Evolutionary conservation across 2,113 vertebrate genomes (phyloP).

Genomic region (Lanius ludovicianus): DNA sequence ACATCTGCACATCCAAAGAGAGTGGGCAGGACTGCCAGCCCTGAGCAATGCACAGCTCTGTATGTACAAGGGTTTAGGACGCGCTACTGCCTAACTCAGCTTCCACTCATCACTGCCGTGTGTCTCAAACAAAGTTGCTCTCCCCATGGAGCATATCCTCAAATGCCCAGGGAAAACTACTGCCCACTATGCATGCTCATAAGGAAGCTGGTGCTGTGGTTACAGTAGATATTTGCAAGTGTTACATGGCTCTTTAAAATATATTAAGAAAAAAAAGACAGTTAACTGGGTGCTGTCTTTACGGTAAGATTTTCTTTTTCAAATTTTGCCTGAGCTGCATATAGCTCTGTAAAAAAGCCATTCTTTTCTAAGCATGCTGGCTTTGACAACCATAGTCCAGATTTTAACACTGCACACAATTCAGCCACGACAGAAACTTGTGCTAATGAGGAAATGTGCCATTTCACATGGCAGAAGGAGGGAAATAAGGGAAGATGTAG

Average conservation of each 20-base stretch:
- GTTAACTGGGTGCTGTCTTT: neutral
- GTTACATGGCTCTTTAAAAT: neutral
- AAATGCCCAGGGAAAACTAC: neutral
- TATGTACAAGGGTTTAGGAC: accelerated
- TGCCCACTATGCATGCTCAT: neutral
- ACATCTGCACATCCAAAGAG: neutral
- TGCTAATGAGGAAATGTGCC: neutral
- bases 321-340: neutral
- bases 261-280: neutral
- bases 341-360: neutral
- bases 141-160: neutral
- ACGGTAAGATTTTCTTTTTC: neutral
- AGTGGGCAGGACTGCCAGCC: neutral
- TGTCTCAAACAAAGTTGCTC: neutral
- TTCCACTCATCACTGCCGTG: neutral
- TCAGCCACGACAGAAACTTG: neutral
- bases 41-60: neutral
- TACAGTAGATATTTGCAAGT: neutral
- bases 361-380: neutral
- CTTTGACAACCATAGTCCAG: constrained; percentile 1
- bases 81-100: neutral
- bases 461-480: neutral
- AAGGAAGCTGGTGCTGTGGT: neutral
- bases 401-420: constrained; percentile 1
- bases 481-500: neutral